Percentiles rank a stretch among this genome's conserved stretches.
Evolutionary conservation across 2,113 vertebrate genomes (phyloP).

Genomic region (Chaetodon trifascialis): DNA sequence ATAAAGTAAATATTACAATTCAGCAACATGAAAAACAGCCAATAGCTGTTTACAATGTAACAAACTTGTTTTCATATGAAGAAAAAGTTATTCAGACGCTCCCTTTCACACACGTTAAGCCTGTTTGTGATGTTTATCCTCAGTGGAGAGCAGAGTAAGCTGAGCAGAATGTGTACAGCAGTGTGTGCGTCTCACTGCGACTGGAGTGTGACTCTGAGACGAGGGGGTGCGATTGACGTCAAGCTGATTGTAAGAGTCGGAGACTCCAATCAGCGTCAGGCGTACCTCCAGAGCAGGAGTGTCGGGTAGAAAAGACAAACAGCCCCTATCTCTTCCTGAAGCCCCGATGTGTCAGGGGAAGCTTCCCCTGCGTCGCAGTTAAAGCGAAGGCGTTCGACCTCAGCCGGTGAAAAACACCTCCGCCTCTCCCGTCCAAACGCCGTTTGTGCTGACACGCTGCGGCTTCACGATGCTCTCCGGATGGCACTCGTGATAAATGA

Average conservation of each 20-base stretch:
- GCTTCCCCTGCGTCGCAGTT: conserved; percentile 15
- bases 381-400: background rate
- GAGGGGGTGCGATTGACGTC: background rate
- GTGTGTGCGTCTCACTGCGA: background rate
- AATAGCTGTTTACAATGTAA: too few species aligned
- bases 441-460: background rate
- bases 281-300: background rate
- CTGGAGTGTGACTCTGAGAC: background rate
- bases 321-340: background rate
- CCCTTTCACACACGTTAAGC: too few species aligned
- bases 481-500: conserved; percentile 4
- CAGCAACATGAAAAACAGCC: too few species aligned
- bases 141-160: too few species aligned
- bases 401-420: too few species aligned
- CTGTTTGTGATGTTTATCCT: too few species aligned
- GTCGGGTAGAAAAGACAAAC: background rate
- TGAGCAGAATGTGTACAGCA: background rate
- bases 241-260: background rate
- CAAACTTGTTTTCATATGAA: too few species aligned
- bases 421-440: background rate
- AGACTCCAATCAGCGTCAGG: conserved; percentile 13
- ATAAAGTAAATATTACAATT: too few species aligned
- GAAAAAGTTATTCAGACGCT: too few species aligned
- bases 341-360: background rate
- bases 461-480: background rate